phyloP scores from a whole-genome alignment of 2,113 vertebrate species.

The Phaetusa simplex region DNA sequence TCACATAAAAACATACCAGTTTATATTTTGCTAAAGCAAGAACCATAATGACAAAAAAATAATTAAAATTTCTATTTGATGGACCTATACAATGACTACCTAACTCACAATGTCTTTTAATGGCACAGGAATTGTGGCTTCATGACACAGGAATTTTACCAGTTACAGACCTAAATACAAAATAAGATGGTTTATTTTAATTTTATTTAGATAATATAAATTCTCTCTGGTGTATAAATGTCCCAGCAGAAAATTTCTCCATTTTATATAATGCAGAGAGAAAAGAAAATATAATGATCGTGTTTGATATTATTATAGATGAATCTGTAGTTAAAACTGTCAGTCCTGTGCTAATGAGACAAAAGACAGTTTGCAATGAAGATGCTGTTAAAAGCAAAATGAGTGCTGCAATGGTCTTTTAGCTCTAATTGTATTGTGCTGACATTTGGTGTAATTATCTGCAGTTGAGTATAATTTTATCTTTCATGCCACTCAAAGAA shows the following conservation, averaged over 20 bases:
- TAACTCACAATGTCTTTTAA: background rate
- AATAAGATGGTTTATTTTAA: slow-evolving; percentile 32
- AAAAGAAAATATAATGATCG: background rate
- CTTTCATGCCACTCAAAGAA: slow-evolving; percentile 52
- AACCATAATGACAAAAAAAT: background rate
- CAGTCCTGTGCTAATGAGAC: slow-evolving; percentile 25
- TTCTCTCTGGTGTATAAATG: background rate
- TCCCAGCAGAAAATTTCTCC: background rate
- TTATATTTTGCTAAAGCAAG: background rate
- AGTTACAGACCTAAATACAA: slow-evolving; percentile 4
- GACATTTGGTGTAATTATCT: slow-evolving; percentile 40
- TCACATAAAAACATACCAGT: background rate
- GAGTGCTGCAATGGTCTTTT: slow-evolving; percentile 16
- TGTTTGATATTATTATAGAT: slow-evolving; percentile 10
- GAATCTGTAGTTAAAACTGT: slow-evolving; percentile 13
- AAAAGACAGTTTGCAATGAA: slow-evolving; percentile 15
- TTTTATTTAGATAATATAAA: slow-evolving; percentile 42
- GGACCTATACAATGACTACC: background rate
- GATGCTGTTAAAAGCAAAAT: slow-evolving; percentile 24
- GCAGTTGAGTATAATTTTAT: slow-evolving; percentile 32
- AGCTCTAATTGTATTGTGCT: slow-evolving; percentile 52
- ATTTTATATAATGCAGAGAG: background rate
- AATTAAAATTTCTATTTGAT: background rate
- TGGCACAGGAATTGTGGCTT: background rate
- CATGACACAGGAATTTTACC: background rate